Percentiles rank a stretch among this genome's conserved stretches.
phyloP scores from a whole-genome alignment of 1,140 invertebrate genomes.

The Argopecten irradians region DNA sequence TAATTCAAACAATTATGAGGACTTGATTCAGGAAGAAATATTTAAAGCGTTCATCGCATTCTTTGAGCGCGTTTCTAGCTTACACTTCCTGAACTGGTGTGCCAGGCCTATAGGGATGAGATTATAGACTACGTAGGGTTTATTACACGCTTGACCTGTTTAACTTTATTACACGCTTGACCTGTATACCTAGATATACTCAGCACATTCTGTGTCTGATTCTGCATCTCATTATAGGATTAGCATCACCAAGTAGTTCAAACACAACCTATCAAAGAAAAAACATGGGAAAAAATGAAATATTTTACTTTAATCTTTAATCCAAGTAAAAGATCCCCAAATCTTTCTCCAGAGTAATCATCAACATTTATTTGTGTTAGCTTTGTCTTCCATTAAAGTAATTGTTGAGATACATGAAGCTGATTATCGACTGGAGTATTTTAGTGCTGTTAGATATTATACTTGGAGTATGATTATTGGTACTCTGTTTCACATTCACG shows the following conservation, averaged over 20 bases:
- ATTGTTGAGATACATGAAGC: neutral
- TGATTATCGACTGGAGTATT: too few species aligned
- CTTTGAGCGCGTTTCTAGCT: neutral
- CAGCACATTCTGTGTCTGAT: neutral
- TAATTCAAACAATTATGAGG: neutral
- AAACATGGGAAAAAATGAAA: too few species aligned
- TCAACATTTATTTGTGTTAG: neutral
- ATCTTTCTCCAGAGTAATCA: too few species aligned
- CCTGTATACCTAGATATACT: neutral
- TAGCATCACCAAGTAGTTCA: neutral
- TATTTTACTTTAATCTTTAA: too few species aligned
- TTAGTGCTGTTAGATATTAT: neutral
- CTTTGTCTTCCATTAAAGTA: neutral
- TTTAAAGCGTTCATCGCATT: neutral
- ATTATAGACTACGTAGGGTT: neutral
- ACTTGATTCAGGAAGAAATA: neutral
- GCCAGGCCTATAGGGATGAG: neutral
- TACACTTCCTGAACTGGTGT: neutral
- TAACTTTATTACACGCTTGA: slow-evolving; percentile 9
- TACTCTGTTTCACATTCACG: neutral
- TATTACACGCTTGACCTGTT: slow-evolving; percentile 3
- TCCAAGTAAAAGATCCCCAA: too few species aligned
- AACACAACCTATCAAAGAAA: neutral
- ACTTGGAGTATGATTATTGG: neutral
- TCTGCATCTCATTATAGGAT: neutral